Percentiles rank a stretch among this genome's conserved stretches.
phyloP scores from a whole-genome alignment of 2,797 vertebrate genomes.

The Pseudomugil tenellus region DNA sequence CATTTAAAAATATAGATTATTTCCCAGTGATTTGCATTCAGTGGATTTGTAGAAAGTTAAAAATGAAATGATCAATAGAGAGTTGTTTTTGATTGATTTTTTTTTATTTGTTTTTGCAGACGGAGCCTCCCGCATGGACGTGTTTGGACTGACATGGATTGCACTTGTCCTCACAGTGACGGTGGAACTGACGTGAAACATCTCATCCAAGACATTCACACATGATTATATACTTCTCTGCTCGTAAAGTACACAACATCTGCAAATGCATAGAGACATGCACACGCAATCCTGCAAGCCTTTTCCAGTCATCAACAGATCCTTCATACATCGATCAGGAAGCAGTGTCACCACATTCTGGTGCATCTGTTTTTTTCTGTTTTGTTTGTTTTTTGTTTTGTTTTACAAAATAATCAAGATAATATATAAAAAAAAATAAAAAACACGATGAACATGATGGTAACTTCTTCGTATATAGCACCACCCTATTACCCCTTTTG shows the following conservation, averaged over 20 bases:
- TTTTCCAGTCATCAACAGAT: slow-evolving; percentile 74
- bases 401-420: slow-evolving; percentile 59
- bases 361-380: slow-evolving; percentile 55
- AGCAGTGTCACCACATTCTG: slow-evolving; percentile 60
- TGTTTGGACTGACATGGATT: slow-evolving; percentile 83
- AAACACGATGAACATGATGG: slow-evolving; percentile 66
- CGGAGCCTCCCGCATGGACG: slow-evolving; percentile 66
- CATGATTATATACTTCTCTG: slow-evolving; percentile 35
- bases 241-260: slow-evolving; percentile 42
- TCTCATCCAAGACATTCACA: slow-evolving; percentile 46
- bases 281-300: slow-evolving; percentile 67
- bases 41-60: background rate
- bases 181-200: slow-evolving; percentile 92
- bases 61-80: background rate
- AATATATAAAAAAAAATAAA: slow-evolving; percentile 66
- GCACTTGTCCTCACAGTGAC: slow-evolving; percentile 91
- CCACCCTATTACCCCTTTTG: slow-evolving; percentile 62
- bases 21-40: background rate
- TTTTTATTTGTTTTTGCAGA: slow-evolving; percentile 64
- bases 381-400: slow-evolving; percentile 64
- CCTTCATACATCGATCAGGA: slow-evolving; percentile 74
- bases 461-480: slow-evolving; percentile 67
- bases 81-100: slow-evolving; percentile 9
- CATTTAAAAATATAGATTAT: too few relatives aligned
- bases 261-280: slow-evolving; percentile 37